phyloP scores from a whole-genome alignment of 2,113 vertebrate species.

The Scomber japonicus region DNA sequence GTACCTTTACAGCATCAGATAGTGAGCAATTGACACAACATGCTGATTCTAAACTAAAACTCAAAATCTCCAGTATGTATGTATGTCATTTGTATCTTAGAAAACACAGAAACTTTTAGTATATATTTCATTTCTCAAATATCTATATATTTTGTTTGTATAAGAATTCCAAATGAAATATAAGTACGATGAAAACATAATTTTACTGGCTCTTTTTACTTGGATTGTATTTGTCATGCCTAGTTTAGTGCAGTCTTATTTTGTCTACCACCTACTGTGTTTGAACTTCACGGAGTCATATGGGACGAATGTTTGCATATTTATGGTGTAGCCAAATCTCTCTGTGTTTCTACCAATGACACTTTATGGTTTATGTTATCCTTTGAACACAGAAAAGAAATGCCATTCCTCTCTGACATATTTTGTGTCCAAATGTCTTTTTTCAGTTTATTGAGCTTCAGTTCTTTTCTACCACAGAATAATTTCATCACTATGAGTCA shows the following conservation, averaged over 20 bases:
- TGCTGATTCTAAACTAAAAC: background rate
- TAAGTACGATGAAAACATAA: background rate
- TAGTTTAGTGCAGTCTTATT: background rate
- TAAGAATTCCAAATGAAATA: too few relatives aligned
- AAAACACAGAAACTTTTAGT: background rate
- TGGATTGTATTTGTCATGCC: background rate
- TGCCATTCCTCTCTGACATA: background rate
- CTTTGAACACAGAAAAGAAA: conserved; percentile 7
- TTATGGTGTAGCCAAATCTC: background rate
- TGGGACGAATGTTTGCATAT: background rate
- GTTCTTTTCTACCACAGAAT: conserved; percentile 5
- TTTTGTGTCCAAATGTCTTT: background rate
- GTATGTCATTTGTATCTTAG: background rate
- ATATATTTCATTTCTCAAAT: too few relatives aligned
- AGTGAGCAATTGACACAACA: too few relatives aligned
- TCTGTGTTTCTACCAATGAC: background rate
- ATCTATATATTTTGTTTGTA: too few relatives aligned
- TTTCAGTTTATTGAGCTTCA: conserved; percentile 17
- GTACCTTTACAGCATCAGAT: too few relatives aligned
- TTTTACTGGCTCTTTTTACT: background rate
- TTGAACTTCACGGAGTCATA: background rate
- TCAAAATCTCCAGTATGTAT: background rate
- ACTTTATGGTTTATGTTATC: background rate
- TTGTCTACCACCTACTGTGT: background rate
- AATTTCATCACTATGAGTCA: conserved; percentile 11